These are phyloP conservation scores for Uropsilus gracilis DNA, from an alignment of 2,113 vertebrate genomes.

Conservation along the genomic window DNA sequence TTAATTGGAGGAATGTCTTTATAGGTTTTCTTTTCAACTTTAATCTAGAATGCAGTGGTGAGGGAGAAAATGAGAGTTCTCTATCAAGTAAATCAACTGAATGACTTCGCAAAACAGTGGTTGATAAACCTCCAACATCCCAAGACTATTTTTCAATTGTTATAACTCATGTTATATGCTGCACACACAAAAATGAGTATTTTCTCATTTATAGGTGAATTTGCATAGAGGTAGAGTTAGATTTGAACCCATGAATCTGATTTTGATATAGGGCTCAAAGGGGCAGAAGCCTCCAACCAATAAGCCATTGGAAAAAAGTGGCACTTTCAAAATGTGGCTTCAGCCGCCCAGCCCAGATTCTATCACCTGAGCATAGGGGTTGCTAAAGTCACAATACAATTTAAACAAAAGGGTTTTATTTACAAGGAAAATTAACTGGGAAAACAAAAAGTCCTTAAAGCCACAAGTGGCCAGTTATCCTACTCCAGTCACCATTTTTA, in stretches of 20 bases:
- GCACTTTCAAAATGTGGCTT: too few relatives aligned
- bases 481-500: too few relatives aligned
- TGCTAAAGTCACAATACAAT: too few relatives aligned
- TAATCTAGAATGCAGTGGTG: not conserved
- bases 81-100: not conserved
- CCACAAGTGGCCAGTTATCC: too few relatives aligned
- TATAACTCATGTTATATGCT: not conserved
- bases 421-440: too few relatives aligned
- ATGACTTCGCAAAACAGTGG: not conserved
- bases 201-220: not conserved
- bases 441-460: too few relatives aligned
- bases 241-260: not conserved
- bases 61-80: not conserved
- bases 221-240: not conserved
- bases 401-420: too few relatives aligned
- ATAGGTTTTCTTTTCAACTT: conserved; percentile 6
- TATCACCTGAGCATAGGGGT: too few relatives aligned
- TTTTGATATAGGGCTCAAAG: too few relatives aligned
- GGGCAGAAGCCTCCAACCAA: too few relatives aligned
- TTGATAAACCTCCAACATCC: not conserved
- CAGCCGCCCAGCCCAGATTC: too few relatives aligned
- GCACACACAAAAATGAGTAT: not conserved
- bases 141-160: not conserved
- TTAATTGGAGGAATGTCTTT: not conserved
- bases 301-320: too few relatives aligned